Base-by-base conservation (phyloP, 2,113 vertebrate genomes). In the Notothenia coriiceps region DNA sequence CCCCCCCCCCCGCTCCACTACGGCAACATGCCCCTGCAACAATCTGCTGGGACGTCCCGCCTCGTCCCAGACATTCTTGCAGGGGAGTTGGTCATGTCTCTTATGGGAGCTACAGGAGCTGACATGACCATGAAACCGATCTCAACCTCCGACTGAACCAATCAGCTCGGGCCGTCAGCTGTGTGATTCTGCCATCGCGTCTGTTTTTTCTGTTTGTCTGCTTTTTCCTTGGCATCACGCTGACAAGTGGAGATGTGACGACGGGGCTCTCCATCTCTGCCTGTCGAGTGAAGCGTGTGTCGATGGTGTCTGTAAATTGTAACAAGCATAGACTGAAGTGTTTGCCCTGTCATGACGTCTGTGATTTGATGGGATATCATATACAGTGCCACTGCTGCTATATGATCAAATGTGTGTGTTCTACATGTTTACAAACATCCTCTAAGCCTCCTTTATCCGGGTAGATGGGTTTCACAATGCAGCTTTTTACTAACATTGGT, bases 371-470 rank as follows among this genome's bases (percentile, higher is more conserved):
- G 80, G 87, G 60, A 25, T 67, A 89, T 94, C 92, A 93, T 93
- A 93, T 94, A 85, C 90, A 85, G 91, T 14, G 3, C 57, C 22
- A 12, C n/a, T 29, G 68, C 90, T 88, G 92, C 61, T 79, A 94
- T 93, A 94, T 94, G 93, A 93, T 88, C 18, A 80, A 33, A 49
- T 17, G 40, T 74, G 91, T 88, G 93, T 93, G 90, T 75, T 86
- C 40, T 84, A 43, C 25, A 14, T 91, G 49, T 60, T 43, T 82
- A 44, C 9, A 79, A 76, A 69, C 50, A 22, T 69, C 52, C 54
- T 86, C 29, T 35, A 83, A 80, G 22, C 59, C 51, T 83, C 35
- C 25, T 71, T 62, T 82, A 11, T 83, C 29, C 44, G 75, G 65
- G 75, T 62, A 70, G 63, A 61, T 46, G 74, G 82, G 56, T 86